Percentiles rank a stretch among this genome's conserved stretches.
These are phyloP conservation scores for Neosalanx taihuensis DNA, from an alignment of 2,797 vertebrate species.

Conservation along the genomic window DNA sequence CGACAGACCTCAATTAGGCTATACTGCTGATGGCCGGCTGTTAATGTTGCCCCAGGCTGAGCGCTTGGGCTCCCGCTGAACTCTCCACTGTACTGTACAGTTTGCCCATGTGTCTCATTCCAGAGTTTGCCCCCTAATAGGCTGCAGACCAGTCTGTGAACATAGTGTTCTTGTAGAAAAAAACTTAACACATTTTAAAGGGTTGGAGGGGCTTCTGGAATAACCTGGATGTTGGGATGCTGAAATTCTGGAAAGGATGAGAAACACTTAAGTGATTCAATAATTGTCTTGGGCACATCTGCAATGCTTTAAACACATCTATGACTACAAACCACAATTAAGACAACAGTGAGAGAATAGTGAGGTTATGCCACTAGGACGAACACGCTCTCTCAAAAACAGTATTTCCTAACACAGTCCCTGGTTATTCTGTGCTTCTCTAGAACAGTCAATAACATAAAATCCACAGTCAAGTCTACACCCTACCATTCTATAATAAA, in stretches of 20 bases:
- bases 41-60: background rate
- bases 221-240: background rate
- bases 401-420: background rate
- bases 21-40: conserved; percentile 51
- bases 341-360: background rate
- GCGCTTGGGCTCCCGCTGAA: background rate
- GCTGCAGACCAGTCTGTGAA: conserved; percentile 9
- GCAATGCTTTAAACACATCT: background rate
- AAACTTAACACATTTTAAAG: too few species aligned
- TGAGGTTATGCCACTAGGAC: background rate
- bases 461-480: background rate
- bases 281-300: background rate
- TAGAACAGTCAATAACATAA: background rate
- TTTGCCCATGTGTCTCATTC: background rate
- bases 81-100: background rate
- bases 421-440: background rate
- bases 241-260: background rate
- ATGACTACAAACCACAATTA: too few species aligned
- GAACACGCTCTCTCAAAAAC: background rate
- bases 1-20: conserved; percentile 63
- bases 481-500: background rate
- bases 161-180: conserved; percentile 19
- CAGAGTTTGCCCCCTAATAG: background rate
- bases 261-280: background rate
- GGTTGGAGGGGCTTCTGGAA: background rate